phyloP scores from a whole-genome alignment of 2,797 vertebrate species.

The Bradypodion ventrale region DNA sequence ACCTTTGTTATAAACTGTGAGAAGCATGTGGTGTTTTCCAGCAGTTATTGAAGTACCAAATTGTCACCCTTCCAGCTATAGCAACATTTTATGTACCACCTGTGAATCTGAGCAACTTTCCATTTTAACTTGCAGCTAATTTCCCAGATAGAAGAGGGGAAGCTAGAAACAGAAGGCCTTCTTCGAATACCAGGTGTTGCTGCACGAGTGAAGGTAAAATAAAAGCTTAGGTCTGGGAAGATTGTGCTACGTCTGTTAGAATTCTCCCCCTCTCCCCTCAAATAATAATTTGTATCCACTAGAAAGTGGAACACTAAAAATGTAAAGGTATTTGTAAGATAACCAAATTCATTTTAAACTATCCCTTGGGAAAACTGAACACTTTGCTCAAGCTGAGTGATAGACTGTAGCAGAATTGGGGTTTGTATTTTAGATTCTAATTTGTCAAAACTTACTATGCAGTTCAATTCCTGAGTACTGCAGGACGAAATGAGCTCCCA shows the following conservation, averaged over 20 bases:
- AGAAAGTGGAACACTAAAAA: not conserved
- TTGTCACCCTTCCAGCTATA: not conserved
- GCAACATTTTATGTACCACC: conserved; percentile 21
- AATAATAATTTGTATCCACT: conserved; percentile 15
- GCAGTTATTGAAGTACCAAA: not conserved
- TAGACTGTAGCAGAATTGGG: conserved; percentile 16
- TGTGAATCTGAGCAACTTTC: conserved; percentile 41
- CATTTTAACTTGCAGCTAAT: conserved; percentile 81
- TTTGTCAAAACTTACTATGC: conserved; percentile 55
- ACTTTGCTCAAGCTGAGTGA: not conserved
- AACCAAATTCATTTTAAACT: not conserved
- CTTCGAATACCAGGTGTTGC: conserved; percentile 93
- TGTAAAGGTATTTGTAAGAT: not conserved
- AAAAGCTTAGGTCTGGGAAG: not conserved
- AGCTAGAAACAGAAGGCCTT: conserved; percentile 92
- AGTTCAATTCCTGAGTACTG: no score
- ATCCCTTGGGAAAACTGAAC: no score
- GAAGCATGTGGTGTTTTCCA: not conserved
- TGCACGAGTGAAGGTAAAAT: conserved; percentile 89
- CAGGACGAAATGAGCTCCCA: no score
- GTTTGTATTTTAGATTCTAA: conserved; percentile 1
- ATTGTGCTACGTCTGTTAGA: not conserved
- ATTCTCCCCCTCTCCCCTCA: no score
- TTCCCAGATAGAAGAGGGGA: conserved; percentile 87
- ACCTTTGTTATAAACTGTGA: not conserved